Conservation (phyloP, 2,797 vertebrate species). For the Acanthiza pusilla region DNA sequence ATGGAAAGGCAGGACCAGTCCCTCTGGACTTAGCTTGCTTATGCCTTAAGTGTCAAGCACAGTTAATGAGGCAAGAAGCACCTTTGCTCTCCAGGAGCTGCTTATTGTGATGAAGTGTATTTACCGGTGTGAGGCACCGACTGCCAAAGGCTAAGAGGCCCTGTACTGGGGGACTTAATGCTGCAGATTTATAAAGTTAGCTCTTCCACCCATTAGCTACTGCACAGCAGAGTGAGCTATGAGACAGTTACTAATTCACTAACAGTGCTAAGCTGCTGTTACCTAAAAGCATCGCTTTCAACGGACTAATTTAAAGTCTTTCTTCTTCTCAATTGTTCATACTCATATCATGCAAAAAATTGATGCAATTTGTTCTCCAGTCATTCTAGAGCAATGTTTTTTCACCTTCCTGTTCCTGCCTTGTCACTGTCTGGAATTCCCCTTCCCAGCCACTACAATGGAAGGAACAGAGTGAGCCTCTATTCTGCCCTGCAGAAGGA, state of each 20-base stretch:
- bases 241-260: neutral
- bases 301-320: neutral
- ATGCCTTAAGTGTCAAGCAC: neutral
- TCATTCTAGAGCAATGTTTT: neutral
- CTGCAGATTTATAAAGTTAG: neutral
- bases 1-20: conserved; percentile 8
- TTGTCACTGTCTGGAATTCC: neutral
- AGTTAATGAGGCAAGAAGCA: conserved; percentile 44
- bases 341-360: neutral
- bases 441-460: neutral
- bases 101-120: conserved; percentile 11
- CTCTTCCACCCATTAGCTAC: conserved; percentile 14
- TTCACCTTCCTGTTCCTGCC: neutral
- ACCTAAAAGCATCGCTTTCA: neutral
- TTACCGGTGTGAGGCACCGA: neutral
- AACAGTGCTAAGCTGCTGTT: neutral
- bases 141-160: neutral
- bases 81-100: conserved; percentile 31
- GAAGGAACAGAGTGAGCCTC: neutral
- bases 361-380: neutral
- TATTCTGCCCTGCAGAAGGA: neutral
- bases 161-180: neutral
- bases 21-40: neutral
- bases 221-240: neutral
- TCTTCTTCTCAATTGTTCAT: neutral